phyloP scores from a whole-genome alignment of 2,888 invertebrate genomes.

The Hemaris fuciformis region DNA sequence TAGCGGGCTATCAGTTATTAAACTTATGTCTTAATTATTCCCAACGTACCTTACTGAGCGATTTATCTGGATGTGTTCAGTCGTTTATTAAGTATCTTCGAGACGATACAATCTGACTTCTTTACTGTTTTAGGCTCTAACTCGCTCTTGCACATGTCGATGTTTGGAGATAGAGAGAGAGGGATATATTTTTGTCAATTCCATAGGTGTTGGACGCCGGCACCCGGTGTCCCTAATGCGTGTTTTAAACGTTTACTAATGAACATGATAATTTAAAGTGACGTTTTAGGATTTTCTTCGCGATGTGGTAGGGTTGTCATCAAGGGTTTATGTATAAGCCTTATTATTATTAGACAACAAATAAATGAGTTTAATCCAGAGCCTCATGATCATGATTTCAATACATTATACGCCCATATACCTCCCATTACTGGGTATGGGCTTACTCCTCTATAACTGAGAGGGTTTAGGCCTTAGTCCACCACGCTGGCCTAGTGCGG shows the following conservation, averaged over 20 bases:
- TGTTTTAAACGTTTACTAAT: constrained; percentile 80
- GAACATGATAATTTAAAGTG: constrained; percentile 80
- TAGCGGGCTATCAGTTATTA: constrained; percentile 52
- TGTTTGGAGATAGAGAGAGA: constrained; percentile 24
- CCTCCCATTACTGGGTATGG: too few relatives aligned
- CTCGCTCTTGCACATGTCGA: constrained; percentile 25
- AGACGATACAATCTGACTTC: constrained; percentile 66
- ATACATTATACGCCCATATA: too few relatives aligned
- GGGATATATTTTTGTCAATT: constrained; percentile 46
- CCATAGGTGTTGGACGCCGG: constrained; percentile 68
- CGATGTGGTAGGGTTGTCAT: neutral
- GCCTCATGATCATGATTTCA: too few relatives aligned
- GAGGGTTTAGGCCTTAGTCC: too few relatives aligned
- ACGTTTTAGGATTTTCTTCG: constrained; percentile 74
- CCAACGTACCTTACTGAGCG: constrained; percentile 36
- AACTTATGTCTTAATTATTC: constrained; percentile 67
- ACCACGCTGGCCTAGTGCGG: too few relatives aligned
- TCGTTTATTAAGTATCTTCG: neutral
- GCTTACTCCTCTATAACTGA: too few relatives aligned
- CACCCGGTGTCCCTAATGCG: constrained; percentile 76
- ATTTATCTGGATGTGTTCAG: constrained; percentile 25
- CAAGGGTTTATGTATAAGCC: neutral
- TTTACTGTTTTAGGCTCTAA: constrained; percentile 56
- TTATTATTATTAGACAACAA: neutral
- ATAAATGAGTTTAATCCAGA: too few relatives aligned